Evolutionary conservation across 2,113 vertebrate species (phyloP), one percentile per base, ranked within the genome.

Genomic region (Crotalus viridis): DNA sequence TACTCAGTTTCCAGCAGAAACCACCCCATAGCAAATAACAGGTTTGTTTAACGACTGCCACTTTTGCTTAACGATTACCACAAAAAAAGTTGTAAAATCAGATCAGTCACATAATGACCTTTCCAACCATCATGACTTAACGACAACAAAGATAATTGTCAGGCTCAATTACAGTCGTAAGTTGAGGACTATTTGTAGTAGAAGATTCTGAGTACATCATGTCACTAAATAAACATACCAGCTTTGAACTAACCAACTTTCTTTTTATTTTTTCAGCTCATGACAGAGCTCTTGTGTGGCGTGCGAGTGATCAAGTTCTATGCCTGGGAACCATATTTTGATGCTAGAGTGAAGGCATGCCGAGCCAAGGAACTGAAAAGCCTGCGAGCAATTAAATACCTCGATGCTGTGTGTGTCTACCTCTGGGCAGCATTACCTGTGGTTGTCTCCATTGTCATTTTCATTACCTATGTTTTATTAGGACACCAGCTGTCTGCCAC

Each of bases 281-380:
- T 99, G 98, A 98, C 99, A 0, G 99, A 99, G 95, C 97, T 99
- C 93, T 98, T 99, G 2, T 97, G 96, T 89, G 99, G 99, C 92
- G 98, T 99, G 55, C 98, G 98, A 4, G 98, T 99, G 96, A 98
- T 99, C 94, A 99, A 99, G 96, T 99, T 99, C 96, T 99, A 99
- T 8, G 95, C 97, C 87, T 99, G 99, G 99, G 99, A 99, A 97
- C 94, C 96, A 93, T 98, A 98, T 55, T 98, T 99, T 86, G 95
- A 96, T 3, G 87, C 95, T 87, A 98, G 96, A 93, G 98, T 99
- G 48, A 92, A 97, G 8, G 96, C 96, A 48, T 98, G 94, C 89
- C 97, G 99, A 5, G 94, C 96, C 90, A 94, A 93, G 55, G 99
- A 99, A 97, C 97, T 99, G 93, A 96, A 97, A 64, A 98, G 97